A percentile compares a stretch with the other conserved stretches of the same genome.
phyloP scores from a whole-genome alignment of 1,140 invertebrate species.

The Eurosta solidaginis region DNA sequence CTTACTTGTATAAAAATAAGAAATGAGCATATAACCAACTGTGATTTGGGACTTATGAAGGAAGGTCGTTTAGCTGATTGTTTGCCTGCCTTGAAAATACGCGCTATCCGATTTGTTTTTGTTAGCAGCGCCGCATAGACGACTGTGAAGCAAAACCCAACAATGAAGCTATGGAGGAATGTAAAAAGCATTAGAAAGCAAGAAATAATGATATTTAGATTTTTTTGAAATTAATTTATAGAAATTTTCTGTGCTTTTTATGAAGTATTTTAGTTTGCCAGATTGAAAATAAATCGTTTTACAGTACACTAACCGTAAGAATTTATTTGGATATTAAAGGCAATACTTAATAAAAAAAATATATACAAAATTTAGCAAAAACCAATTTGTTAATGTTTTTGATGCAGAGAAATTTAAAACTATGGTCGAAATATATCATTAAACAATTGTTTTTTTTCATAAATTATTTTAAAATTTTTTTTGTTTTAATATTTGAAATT shows the following conservation, averaged over 20 bases:
- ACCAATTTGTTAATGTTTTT: too few species aligned
- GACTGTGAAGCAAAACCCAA: slow-evolving; percentile 89
- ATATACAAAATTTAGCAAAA: too few species aligned
- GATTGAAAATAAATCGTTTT: too few species aligned
- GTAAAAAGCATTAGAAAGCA: not conserved
- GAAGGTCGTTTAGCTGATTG: slow-evolving; percentile 85
- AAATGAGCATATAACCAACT: slow-evolving; percentile 85
- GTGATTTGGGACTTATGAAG: slow-evolving; percentile 92
- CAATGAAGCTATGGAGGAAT: slow-evolving; percentile 69
- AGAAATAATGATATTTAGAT: not conserved
- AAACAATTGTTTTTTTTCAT: too few species aligned
- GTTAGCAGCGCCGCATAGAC: slow-evolving; percentile 90
- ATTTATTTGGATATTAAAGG: too few species aligned
- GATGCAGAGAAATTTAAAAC: too few species aligned
- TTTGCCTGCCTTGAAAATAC: slow-evolving; percentile 89
- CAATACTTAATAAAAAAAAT: too few species aligned
- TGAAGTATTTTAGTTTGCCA: not conserved
- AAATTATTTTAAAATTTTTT: too few species aligned
- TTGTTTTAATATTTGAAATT: too few species aligned
- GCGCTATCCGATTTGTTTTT: slow-evolving; percentile 88
- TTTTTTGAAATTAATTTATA: not conserved
- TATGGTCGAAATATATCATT: too few species aligned
- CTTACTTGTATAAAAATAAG: slow-evolving; percentile 81
- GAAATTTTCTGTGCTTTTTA: not conserved
- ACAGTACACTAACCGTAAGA: too few species aligned